These are phyloP conservation scores for Oscheius sp. DNA, from an alignment of 2,888 invertebrate species.

Conservation along the genomic window DNA sequence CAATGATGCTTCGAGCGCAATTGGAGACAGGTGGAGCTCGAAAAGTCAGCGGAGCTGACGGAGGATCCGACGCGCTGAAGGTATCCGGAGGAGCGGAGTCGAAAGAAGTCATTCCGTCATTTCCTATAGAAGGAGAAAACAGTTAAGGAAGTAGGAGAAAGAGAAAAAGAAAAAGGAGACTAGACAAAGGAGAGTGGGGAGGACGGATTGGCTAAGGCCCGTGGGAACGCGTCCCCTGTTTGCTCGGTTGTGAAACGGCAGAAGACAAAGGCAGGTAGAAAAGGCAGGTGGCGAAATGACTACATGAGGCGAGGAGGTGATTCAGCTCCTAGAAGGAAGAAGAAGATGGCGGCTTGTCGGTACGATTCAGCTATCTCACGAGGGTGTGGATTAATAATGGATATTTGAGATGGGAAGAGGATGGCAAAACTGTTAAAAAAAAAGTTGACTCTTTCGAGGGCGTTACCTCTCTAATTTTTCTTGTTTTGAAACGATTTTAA, in stretches of 20 bases:
- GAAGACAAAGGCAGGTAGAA: neutral
- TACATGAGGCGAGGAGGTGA: too few species aligned
- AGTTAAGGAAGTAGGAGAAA: neutral
- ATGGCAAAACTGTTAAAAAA: too few species aligned
- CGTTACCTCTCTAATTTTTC: too few species aligned
- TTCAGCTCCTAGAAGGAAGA: too few species aligned
- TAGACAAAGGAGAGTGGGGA: neutral
- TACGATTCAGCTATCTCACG: too few species aligned
- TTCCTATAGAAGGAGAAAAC: neutral
- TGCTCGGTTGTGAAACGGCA: neutral
- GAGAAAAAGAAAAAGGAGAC: neutral
- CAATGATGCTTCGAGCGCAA: conserved; percentile 58
- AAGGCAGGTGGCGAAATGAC: too few species aligned
- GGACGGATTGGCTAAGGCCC: conserved; percentile 26
- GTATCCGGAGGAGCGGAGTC: conserved; percentile 49
- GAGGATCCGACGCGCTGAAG: conserved; percentile 39
- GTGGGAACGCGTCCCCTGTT: conserved; percentile 6
- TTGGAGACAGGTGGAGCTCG: conserved; percentile 50
- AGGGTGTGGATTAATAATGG: too few species aligned
- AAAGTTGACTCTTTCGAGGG: too few species aligned
- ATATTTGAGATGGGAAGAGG: too few species aligned
- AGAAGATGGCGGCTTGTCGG: too few species aligned
- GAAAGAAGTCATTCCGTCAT: conserved; percentile 36
- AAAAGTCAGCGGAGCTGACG: conserved; percentile 47
- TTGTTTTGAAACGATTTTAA: too few species aligned